A percentile compares a stretch with the other conserved stretches of the same genome.
Evolutionary conservation across 1,140 invertebrate genomes (phyloP).

Genomic region (Cataglyphis hispanica): DNA sequence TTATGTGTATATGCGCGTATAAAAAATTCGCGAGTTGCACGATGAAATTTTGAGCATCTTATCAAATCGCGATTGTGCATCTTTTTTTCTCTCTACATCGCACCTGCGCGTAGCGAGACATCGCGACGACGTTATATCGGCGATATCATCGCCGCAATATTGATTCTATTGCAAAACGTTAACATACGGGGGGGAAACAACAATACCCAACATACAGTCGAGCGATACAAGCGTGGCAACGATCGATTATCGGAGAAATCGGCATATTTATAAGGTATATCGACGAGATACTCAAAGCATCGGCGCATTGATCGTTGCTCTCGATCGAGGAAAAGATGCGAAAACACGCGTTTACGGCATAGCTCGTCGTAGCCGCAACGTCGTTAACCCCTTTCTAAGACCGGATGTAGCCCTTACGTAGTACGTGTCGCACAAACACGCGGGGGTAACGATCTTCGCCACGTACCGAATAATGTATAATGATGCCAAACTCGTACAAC

Average conservation of each 20-base stretch:
- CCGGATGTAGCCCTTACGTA: not conserved
- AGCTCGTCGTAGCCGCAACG: conserved; percentile 51
- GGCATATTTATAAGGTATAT: conserved; percentile 54
- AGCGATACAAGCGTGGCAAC: conserved; percentile 84
- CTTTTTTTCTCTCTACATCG: not conserved
- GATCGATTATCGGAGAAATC: conserved; percentile 78
- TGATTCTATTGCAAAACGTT: conserved; percentile 73
- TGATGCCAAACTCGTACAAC: conserved; percentile 84
- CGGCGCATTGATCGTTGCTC: conserved; percentile 73
- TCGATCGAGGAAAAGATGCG: not conserved
- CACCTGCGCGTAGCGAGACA: conserved; percentile 20
- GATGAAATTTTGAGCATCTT: not conserved
- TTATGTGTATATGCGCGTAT: not conserved
- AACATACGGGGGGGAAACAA: conserved; percentile 68
- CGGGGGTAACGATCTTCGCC: conserved; percentile 53
- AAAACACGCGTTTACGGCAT: conserved; percentile 22
- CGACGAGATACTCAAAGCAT: conserved; percentile 61
- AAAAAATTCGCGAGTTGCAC: not conserved
- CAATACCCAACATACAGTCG: conserved; percentile 81
- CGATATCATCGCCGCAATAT: conserved; percentile 62
- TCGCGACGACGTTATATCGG: conserved; percentile 64
- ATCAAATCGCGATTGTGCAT: not conserved
- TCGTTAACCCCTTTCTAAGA: conserved; percentile 58
- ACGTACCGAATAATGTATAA: conserved; percentile 82
- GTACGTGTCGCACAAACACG: not conserved